Conservation (phyloP, 2,113 vertebrate genomes). For the Bagarius yarrelli region DNA sequence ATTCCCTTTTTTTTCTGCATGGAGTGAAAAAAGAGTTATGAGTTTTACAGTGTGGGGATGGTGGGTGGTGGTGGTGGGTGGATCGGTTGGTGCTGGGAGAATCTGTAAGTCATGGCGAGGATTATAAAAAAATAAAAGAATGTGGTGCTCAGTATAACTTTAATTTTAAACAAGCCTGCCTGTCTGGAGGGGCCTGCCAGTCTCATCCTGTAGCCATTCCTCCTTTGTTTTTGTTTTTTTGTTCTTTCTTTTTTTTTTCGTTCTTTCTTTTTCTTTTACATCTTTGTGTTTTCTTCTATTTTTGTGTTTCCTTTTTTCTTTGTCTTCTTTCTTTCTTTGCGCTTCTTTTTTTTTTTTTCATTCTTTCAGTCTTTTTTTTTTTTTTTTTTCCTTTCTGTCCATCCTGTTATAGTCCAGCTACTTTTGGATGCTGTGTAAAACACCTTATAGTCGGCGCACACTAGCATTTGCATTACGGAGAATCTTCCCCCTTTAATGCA, state of each 20-base stretch:
- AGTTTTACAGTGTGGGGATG: slow-evolving; percentile 48
- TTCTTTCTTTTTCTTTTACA: too few relatives aligned
- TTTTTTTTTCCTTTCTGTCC: slow-evolving; percentile 11
- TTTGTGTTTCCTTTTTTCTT: too few relatives aligned
- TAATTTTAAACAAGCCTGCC: slow-evolving; percentile 45
- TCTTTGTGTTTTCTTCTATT: too few relatives aligned
- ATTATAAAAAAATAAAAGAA: slow-evolving; percentile 13
- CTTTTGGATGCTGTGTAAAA: not conserved
- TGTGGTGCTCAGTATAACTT: slow-evolving; percentile 16
- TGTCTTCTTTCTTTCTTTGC: not conserved
- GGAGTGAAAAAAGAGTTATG: slow-evolving; percentile 52
- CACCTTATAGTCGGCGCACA: not conserved
- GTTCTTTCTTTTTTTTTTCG: too few relatives aligned
- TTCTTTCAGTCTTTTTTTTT: not conserved
- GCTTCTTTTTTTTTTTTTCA: not conserved
- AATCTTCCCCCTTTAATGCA: not conserved
- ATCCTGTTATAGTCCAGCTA: slow-evolving; percentile 16
- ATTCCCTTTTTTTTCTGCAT: slow-evolving; percentile 42
- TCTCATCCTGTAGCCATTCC: slow-evolving; percentile 17
- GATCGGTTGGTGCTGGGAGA: slow-evolving; percentile 35
- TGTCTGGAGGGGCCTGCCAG: slow-evolving; percentile 20
- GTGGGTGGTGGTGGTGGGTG: not conserved
- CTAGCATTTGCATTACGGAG: not conserved
- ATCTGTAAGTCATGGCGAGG: slow-evolving; percentile 33
- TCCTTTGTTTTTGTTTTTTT: not conserved